phyloP scores from a whole-genome alignment of 2,113 vertebrate genomes.

The Neotoma lepida region DNA sequence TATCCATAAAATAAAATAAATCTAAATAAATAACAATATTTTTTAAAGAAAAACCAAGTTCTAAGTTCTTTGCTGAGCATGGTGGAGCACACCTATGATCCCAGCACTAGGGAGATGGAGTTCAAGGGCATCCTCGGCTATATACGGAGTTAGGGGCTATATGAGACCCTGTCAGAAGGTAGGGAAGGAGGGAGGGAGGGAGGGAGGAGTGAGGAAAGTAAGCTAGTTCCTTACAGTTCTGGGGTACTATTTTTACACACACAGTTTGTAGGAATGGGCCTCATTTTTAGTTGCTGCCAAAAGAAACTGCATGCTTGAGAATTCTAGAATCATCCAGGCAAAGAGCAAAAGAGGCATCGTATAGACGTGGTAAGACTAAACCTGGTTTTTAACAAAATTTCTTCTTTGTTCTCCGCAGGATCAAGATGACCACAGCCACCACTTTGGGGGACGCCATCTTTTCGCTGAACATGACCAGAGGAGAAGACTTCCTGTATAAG shows the following conservation, averaged over 20 bases:
- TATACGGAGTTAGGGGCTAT: not conserved
- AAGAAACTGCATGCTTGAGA: not conserved
- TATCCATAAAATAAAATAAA: not conserved
- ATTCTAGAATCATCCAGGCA: not conserved
- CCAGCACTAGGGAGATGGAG: not conserved
- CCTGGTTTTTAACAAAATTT: conserved; percentile 24
- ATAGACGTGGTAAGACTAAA: not conserved
- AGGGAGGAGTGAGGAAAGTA: too few relatives aligned
- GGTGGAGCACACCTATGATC: not conserved
- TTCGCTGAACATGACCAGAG: conserved; percentile 79
- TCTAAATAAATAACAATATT: not conserved
- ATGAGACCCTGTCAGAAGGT: not conserved
- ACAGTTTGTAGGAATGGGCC: not conserved
- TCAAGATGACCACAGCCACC: conserved; percentile 83
- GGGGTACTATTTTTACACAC: not conserved
- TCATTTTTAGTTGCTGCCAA: not conserved
- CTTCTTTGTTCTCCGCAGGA: not conserved
- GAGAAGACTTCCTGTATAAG: conserved; percentile 85
- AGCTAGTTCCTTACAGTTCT: not conserved
- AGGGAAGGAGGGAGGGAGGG: not conserved
- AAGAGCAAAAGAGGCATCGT: not conserved
- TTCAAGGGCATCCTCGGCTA: not conserved
- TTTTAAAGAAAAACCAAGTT: not conserved
- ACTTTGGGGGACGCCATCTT: conserved; percentile 66
- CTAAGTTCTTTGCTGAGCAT: not conserved